Evolutionary conservation across 1,140 invertebrate species (phyloP).

Genomic region (Ceratina calcarata): DNA sequence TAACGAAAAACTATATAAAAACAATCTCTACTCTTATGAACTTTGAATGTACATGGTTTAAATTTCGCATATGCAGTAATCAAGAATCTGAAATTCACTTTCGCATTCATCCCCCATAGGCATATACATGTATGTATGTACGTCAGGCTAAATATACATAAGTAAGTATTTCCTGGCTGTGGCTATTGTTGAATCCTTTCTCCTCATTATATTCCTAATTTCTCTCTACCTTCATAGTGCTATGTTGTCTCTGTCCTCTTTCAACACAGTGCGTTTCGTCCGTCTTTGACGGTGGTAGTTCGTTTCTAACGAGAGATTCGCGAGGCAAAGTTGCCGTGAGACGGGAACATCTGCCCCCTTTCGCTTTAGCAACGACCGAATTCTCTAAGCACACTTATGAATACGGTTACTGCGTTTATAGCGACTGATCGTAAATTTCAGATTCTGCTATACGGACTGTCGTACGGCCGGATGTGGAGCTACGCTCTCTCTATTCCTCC

Average conservation of each 20-base stretch:
- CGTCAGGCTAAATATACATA: neutral
- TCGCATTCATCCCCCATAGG: constrained; percentile 60
- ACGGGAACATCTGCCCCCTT: constrained; percentile 58
- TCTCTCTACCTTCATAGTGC: neutral
- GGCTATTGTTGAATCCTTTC: constrained; percentile 18
- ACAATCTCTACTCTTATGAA: no score
- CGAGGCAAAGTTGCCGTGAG: constrained; percentile 59
- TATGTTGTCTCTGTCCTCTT: constrained; percentile 7
- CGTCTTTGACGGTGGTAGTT: neutral
- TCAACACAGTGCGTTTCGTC: constrained; percentile 11
- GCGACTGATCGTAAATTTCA: constrained; percentile 50
- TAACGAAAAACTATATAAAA: no score
- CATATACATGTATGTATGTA: no score
- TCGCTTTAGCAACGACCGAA: constrained; percentile 2
- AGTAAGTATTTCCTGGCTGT: constrained; percentile 54
- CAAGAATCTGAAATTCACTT: constrained; percentile 52
- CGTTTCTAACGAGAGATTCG: neutral
- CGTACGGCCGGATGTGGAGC: neutral
- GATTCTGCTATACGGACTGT: constrained; percentile 39
- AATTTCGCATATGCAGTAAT: constrained; percentile 67
- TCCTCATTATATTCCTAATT: neutral
- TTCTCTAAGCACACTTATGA: constrained; percentile 56
- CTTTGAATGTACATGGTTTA: no score
- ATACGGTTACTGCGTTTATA: constrained; percentile 59
- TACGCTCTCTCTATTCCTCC: neutral